Evolutionary conservation across 2,113 vertebrate species (phyloP), one percentile per base, ranked within the genome.

Genomic region (Cisticola juncidis): DNA sequence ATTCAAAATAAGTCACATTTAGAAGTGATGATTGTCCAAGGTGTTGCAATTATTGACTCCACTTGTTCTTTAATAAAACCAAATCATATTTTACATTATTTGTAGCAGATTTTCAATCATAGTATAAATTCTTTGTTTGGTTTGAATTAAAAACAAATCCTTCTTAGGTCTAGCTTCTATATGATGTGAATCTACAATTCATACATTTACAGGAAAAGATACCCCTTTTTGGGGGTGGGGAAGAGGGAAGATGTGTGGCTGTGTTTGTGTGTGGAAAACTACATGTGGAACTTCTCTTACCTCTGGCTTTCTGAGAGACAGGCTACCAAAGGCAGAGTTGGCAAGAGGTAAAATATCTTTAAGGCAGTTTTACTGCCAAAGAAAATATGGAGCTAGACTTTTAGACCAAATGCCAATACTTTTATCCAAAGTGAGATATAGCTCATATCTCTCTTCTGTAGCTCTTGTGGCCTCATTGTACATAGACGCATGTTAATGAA

Each of bases 201-300:
- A 21, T 65, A 70, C 57, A 40, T 82, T 21, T 71, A 9, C 7
- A 50, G 28, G 38, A 70, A 51, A 78, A 88, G 5, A 74, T 65
- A 22, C 4, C 6, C 1, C 13, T 35, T 70, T 66, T 9, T 6
- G 3, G 3, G 3, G 9, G 3, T 3, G 5, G 9, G 5, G 47
- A 15, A 33, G 13, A 7, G 12, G 15, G 19, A 26, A 38, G n/a
- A 3, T 42, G 8, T 50, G 5, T 31, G 9, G 12, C 25, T 61
- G 9, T 53, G 20, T 78, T 24, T 54, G 8, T 40, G 17, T 48
- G 19, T 38, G 56, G 28, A 26, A 78, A 62, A 57, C 14, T 45
- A 11, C 9, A 23, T 4, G 8, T 74, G 38, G 51, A 4, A 42
- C 6, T 90, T 71, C 20, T 78, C 22, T 64, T 56, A 47, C 8